phyloP scores from a whole-genome alignment of 2,113 vertebrate genomes.

The Podarcis cretensis region DNA sequence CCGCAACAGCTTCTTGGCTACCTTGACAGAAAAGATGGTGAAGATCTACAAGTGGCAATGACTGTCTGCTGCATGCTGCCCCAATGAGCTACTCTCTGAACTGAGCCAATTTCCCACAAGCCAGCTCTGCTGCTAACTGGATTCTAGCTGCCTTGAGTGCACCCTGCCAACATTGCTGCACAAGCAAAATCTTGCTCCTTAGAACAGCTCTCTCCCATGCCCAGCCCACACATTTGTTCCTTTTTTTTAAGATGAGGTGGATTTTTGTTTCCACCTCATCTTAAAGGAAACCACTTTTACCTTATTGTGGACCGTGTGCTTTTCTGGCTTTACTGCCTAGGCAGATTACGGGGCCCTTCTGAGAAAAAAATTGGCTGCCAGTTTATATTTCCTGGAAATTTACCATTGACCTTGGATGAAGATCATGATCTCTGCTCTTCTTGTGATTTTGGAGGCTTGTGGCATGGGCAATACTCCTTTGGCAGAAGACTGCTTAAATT shows the following conservation, averaged over 20 bases:
- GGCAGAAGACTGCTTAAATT: neutral
- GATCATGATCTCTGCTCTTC: neutral
- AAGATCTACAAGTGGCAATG: slow-evolving; percentile 93
- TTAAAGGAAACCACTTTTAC: neutral
- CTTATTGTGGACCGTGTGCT: neutral
- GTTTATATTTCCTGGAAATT: neutral
- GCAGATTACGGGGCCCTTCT: neutral
- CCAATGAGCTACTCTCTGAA: neutral
- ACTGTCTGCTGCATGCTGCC: slow-evolving; percentile 43
- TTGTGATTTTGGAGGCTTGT: neutral
- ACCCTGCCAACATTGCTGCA: neutral
- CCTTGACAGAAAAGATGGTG: slow-evolving; percentile 91
- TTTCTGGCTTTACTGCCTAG: neutral
- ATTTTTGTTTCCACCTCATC: slow-evolving; percentile 13
- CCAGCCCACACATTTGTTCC: neutral
- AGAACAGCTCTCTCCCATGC: neutral
- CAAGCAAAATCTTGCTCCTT: neutral
- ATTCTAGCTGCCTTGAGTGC: neutral
- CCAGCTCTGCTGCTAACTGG: neutral
- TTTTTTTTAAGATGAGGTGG: neutral
- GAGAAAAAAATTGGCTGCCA: neutral
- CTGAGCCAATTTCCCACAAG: accelerated
- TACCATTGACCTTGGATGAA: neutral
- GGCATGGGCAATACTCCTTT: neutral
- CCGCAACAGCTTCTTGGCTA: slow-evolving; percentile 84